Base-by-base conservation (phyloP, 2,113 vertebrate genomes). In the Poeciliopsis prolifica region DNA sequence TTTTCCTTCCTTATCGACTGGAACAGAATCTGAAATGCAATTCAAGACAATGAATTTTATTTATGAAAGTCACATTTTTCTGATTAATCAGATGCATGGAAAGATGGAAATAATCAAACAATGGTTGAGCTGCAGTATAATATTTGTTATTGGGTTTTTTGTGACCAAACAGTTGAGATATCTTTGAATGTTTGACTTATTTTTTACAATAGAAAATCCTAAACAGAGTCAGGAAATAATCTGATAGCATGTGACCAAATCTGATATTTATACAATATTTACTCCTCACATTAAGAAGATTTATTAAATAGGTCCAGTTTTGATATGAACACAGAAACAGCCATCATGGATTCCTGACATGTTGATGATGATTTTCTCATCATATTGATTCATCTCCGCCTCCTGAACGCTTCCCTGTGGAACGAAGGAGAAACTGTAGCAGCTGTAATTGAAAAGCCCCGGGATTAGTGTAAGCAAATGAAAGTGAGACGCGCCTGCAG, bases 381-480 rank as follows among this genome's bases (percentile, higher is more conserved):
- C 13, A 15, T 54, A 54, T 24, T 13, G 14, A 4, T 13, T 30
- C 42, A 22, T 29, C 29, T 29, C 2, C 29, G 29, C 6, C 29
- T 33, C 42, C 48, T 42, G 13, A 11, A 22, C 19, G 5, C 22
- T 30, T 19, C 40, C 40, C 40, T 42, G 10, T 14, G 29, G 22
- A 70, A 11, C n/a, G 48, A 62, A 11, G 10, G 22, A 66, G 60
- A 60, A 31, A 26, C 15, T 22, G 48, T 30, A 5, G 33, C 11
- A 1, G 33, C 14, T 22, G 24, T 37, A 65, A 65, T 40, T 65
- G 35, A 51, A 48, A 51, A 60, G 1, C 24, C 15, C 14, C 58
- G 28, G n/a, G 31, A 66, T 72, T 44, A 75, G 28, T 63, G 48
- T 54, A 54, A 54, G 17, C 48, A 54, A 54, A 24, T 66, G 64